Base-by-base conservation (phyloP, 2,888 invertebrate species). In the Drosophila pseudotalamancana region DNA sequence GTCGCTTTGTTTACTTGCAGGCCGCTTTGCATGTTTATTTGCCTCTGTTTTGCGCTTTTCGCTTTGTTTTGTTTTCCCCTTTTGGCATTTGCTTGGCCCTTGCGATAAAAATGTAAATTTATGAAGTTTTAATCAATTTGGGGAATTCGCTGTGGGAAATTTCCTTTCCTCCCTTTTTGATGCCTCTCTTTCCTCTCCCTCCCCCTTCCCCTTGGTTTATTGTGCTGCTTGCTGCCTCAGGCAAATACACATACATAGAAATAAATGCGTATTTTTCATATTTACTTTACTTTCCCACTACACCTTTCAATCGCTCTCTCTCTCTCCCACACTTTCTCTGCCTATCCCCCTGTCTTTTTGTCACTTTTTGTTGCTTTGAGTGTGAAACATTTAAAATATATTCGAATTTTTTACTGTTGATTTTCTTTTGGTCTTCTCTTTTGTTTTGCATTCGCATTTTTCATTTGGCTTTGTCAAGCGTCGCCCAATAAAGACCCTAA, bases 121-220 rank as follows among this genome's bases (percentile, higher is more conserved):
- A 84, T 84, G 85, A 84, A 84, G 83, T 84, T 84, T 84, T 84
- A 84, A 84, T 84, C 84, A 84, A 84, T 85, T 84, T 84, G 83
- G 85, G 85, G 83, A 85, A 79, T 85, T 72, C 82, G 63, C 66
- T 67, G 56, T 56, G 63, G 37, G 55, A 67, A 67, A 57, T 62
- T 66, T 46, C 46, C 29, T 11, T n/a, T n/a, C n/a, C n/a, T n/a
- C n/a, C n/a, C n/a, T n/a, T 27, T 39, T 6, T 6, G 6, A 11
- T 21, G 11, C 9, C 6, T 12, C n/a, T 55, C 57, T 19, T 40
- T 42, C 31, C 18, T n/a, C 27, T 49, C 32, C 59, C 19, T 43
- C 14, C 14, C 40, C 6, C 19, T 19, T 29, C 6, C 23, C 37
- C 32, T 37, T 56, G 60, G 27, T 59, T 67, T 53, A 62, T 43